A percentile compares a stretch with the other conserved stretches of the same genome.
Conservation (phyloP, 1,140 invertebrate genomes). For the Hormaphis cornu region DNA sequence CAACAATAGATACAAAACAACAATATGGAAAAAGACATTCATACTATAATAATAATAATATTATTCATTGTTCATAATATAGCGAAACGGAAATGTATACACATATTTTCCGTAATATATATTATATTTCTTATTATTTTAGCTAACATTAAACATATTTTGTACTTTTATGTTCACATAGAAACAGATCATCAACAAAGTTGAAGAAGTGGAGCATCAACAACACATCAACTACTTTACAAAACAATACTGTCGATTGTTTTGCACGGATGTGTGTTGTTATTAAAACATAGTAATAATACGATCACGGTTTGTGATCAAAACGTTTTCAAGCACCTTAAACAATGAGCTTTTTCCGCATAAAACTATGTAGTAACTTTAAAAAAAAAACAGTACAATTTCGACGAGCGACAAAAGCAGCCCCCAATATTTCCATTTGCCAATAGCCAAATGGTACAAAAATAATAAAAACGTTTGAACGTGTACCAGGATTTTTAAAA, state of each 20-base stretch:
- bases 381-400: conserved; percentile 2
- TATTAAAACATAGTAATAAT: conserved; percentile 3
- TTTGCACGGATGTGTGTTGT: background rate
- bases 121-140: background rate
- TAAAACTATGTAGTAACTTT: conserved; percentile 5
- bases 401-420: background rate
- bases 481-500: conserved; percentile 3
- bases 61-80: no score
- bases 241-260: conserved; percentile 1
- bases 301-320: background rate
- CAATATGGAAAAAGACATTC: background rate
- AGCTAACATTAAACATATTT: conserved; percentile 6
- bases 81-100: background rate
- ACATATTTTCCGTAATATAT: no score
- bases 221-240: background rate
- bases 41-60: background rate
- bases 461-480: conserved; percentile 3
- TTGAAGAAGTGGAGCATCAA: conserved; percentile 6
- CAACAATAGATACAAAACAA: conserved; percentile 21
- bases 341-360: conserved; percentile 18
- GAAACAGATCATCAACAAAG: background rate
- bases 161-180: conserved; percentile 3
- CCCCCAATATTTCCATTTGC: background rate
- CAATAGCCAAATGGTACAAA: conserved; percentile 2
- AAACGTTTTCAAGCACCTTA: conserved; percentile 19